Evolutionary conservation across 2,113 vertebrate genomes (phyloP).

Genomic region (Rallus limicola): DNA sequence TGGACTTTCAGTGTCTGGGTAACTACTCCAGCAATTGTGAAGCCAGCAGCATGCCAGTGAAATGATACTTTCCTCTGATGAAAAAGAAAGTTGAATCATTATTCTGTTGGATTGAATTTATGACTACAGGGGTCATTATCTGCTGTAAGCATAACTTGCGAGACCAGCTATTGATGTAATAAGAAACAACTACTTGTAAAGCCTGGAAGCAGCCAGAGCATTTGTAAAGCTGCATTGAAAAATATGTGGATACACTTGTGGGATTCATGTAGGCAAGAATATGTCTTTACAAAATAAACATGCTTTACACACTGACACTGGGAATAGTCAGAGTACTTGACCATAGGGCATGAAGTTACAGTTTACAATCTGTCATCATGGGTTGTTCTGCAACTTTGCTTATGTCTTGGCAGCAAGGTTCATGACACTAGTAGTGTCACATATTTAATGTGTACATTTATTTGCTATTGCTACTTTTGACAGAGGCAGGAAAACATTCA

Average conservation of each 20-base stretch:
- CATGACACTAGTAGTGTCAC: not conserved
- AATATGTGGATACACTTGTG: not conserved
- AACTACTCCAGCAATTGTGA: not conserved
- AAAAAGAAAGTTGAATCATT: not conserved
- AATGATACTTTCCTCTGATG: not conserved
- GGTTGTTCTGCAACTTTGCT: not conserved
- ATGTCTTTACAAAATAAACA: not conserved
- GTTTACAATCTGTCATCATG: accelerated
- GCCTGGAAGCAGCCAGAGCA: not conserved
- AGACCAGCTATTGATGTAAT: not conserved
- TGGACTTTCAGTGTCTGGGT: not conserved
- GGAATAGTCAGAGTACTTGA: not conserved
- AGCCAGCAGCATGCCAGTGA: not conserved
- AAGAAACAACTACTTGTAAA: not conserved
- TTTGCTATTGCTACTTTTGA: not conserved
- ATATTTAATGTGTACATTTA: not conserved
- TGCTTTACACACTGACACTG: not conserved
- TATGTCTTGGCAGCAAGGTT: not conserved
- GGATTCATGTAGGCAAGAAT: not conserved
- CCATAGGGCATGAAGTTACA: not conserved
- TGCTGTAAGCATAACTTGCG: not conserved
- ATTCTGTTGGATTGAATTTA: not conserved
- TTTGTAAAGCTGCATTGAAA: not conserved
- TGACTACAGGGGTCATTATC: not conserved
- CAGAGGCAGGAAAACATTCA: not conserved